A percentile compares a stretch with the other conserved stretches of the same genome.
Evolutionary conservation across 2,797 vertebrate genomes (phyloP).

Genomic region (Falco naumanni): DNA sequence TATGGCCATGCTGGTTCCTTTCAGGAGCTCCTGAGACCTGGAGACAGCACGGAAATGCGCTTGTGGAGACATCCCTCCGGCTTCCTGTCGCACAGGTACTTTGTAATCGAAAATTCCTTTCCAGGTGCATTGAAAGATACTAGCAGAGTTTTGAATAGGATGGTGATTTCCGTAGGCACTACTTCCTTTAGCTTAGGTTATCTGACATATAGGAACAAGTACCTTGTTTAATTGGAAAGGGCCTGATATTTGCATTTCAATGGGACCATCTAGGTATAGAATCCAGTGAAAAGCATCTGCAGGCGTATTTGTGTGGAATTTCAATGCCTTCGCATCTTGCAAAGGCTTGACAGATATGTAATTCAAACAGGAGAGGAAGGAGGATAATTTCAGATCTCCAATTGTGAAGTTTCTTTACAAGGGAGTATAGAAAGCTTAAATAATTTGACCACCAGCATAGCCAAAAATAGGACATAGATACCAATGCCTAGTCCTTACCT

Average conservation of each 20-base stretch:
- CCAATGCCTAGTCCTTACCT: background rate
- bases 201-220: background rate
- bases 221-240: background rate
- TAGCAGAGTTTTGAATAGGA: background rate
- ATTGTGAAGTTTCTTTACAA: background rate
- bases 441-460: background rate
- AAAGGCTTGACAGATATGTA: background rate
- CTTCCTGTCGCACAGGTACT: background rate
- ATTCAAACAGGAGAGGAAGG: background rate
- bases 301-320: background rate
- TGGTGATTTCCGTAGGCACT: background rate
- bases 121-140: background rate
- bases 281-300: background rate
- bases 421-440: background rate
- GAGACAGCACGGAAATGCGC: background rate
- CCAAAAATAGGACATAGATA: background rate
- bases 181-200: background rate
- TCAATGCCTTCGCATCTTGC: background rate
- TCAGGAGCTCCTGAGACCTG: fast-evolving
- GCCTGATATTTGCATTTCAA: background rate
- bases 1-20: background rate
- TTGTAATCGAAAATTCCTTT: background rate
- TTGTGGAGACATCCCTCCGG: background rate
- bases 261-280: background rate
- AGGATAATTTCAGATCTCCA: background rate